Percentiles rank a stretch among this genome's conserved stretches.
phyloP scores from a whole-genome alignment of 1,140 invertebrate species.

The Bradysia coprophila region DNA sequence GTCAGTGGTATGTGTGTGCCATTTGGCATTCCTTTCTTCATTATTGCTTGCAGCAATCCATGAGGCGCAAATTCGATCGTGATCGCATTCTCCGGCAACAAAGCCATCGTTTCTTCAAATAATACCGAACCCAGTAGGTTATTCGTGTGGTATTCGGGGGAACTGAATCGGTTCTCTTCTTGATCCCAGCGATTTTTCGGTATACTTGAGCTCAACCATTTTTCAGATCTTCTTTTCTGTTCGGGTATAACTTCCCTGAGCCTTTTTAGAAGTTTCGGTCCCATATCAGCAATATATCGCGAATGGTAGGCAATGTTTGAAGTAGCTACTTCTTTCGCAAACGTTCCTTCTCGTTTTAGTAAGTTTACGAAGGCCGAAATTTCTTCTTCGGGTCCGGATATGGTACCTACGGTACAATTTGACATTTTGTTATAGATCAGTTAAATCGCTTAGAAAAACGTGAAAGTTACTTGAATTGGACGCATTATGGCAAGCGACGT shows the following conservation, averaged over 20 bases:
- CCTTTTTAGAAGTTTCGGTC: slow-evolving; percentile 49
- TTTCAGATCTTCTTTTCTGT: slow-evolving; percentile 45
- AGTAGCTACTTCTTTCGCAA: slow-evolving; percentile 64
- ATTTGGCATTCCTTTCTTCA: slow-evolving; percentile 35
- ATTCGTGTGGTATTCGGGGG: slow-evolving; percentile 85
- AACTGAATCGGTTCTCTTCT: slow-evolving; percentile 44
- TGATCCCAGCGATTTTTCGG: slow-evolving; percentile 54
- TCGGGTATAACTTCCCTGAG: slow-evolving; percentile 46
- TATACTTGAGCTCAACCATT: slow-evolving; percentile 79
- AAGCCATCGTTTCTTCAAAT: slow-evolving; percentile 62
- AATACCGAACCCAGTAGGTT: slow-evolving; percentile 70
- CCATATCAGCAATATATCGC: slow-evolving; percentile 49
- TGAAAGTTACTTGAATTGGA: slow-evolving; percentile 55
- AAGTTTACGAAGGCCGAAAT: slow-evolving; percentile 56
- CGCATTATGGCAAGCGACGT: slow-evolving; percentile 75
- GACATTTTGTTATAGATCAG: not conserved
- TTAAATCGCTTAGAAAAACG: not conserved
- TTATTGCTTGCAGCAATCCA: slow-evolving; percentile 50
- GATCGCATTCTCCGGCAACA: slow-evolving; percentile 62
- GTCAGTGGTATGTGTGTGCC: slow-evolving; percentile 49
- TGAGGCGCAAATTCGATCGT: slow-evolving; percentile 71
- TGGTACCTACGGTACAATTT: slow-evolving; percentile 27
- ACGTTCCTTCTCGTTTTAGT: slow-evolving; percentile 51
- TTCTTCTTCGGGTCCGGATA: slow-evolving; percentile 60
- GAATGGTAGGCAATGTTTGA: slow-evolving; percentile 76